A percentile compares a stretch with the other conserved stretches of the same genome.
Evolutionary conservation across 2,888 invertebrate genomes (phyloP).

Genomic region (Melangyna quadrimaculata): DNA sequence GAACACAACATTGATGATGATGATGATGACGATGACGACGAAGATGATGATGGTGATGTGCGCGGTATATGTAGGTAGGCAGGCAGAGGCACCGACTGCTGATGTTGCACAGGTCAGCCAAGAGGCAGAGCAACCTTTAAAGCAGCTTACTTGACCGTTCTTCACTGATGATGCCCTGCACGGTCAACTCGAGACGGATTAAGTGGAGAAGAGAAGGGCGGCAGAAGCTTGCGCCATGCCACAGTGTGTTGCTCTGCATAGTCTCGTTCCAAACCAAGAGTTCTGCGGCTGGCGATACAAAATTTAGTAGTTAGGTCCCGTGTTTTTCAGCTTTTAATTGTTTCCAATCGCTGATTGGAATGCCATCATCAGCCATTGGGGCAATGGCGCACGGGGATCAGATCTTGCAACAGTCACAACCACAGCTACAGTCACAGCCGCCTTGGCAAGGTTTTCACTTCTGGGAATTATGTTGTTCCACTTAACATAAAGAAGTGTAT

Average conservation of each 20-base stretch:
- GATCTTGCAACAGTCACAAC: slow-evolving; percentile 54
- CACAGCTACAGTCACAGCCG: slow-evolving; percentile 49
- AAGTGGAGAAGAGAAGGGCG: neutral
- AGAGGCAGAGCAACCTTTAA: neutral
- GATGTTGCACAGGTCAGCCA: slow-evolving; percentile 46
- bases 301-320: slow-evolving; percentile 75
- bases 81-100: neutral
- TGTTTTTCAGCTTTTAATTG: slow-evolving; percentile 80
- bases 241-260: neutral
- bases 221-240: slow-evolving; percentile 28
- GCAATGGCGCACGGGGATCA: slow-evolving; percentile 56
- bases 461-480: slow-evolving; percentile 81
- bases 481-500: slow-evolving; percentile 77
- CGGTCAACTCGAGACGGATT: neutral
- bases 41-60: slow-evolving; percentile 21
- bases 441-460: slow-evolving; percentile 75
- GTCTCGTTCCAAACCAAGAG: neutral
- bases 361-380: slow-evolving; percentile 69
- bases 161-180: neutral
- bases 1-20: slow-evolving; percentile 70
- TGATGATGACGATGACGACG: slow-evolving; percentile 24
- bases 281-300: slow-evolving; percentile 47
- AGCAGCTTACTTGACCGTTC: slow-evolving; percentile 32
- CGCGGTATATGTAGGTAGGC: neutral
- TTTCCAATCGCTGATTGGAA: slow-evolving; percentile 78